Percentiles rank a stretch among this genome's conserved stretches.
Conservation (phyloP, 2,113 vertebrate species). For the Chloropsis hardwickii region DNA sequence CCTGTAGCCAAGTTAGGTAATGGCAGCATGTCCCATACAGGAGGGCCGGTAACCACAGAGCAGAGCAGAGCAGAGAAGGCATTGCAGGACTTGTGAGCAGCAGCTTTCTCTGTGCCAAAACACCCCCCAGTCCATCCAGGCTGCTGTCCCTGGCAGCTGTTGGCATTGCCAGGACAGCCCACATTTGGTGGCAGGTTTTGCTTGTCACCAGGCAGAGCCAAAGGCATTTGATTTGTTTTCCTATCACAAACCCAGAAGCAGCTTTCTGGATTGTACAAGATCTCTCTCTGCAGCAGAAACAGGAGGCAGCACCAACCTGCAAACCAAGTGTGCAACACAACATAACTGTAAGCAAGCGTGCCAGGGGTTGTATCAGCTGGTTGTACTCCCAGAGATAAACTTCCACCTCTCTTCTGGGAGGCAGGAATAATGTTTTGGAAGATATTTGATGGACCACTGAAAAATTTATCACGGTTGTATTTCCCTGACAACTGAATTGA, state of each 20-base stretch:
- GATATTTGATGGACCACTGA: background rate
- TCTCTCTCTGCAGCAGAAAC: background rate
- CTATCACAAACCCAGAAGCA: background rate
- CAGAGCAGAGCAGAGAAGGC: background rate
- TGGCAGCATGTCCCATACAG: accelerated
- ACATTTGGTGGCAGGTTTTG: background rate
- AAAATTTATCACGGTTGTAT: background rate
- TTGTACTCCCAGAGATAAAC: background rate
- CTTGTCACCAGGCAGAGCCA: background rate
- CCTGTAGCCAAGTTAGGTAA: background rate
- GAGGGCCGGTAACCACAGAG: accelerated
- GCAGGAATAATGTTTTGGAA: background rate
- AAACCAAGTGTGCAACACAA: background rate
- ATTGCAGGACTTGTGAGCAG: background rate
- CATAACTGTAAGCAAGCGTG: accelerated
- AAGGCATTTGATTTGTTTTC: background rate
- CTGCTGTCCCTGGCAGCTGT: background rate
- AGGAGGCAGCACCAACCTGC: background rate
- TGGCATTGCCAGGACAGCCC: background rate
- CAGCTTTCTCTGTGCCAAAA: background rate
- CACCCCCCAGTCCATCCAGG: background rate
- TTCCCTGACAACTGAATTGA: background rate
- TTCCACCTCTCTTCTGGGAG: background rate
- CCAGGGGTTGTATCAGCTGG: background rate
- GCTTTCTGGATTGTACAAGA: background rate